A percentile compares a stretch with the other conserved stretches of the same genome.
Conservation (phyloP, 2,113 vertebrate species). For the Triplophysa dalaica region DNA sequence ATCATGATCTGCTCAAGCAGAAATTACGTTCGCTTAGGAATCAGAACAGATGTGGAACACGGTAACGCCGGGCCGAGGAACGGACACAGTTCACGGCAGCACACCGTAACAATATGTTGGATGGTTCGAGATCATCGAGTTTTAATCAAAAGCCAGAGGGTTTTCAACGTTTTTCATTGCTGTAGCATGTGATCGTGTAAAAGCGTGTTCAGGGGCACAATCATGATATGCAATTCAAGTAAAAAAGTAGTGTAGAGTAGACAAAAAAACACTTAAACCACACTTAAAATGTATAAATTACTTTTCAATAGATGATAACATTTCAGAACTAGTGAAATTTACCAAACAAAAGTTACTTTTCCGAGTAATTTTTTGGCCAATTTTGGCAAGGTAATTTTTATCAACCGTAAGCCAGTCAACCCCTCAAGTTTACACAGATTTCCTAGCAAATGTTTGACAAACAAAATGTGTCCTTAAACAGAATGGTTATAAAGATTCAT, state of each 20-base stretch:
- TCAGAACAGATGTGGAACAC: constrained; percentile 42
- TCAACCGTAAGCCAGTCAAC: too few species aligned
- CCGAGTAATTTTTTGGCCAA: too few species aligned
- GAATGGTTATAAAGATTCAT: too few species aligned
- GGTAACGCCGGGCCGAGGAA: background rate
- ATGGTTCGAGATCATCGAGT: constrained; percentile 24
- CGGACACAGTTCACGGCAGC: background rate
- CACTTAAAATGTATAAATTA: background rate
- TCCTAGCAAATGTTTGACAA: too few species aligned
- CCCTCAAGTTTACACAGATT: too few species aligned
- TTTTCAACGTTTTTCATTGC: background rate
- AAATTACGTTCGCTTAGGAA: constrained; percentile 9
- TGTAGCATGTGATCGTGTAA: background rate
- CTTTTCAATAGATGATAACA: background rate
- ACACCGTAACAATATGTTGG: constrained; percentile 22
- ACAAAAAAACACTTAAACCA: background rate
- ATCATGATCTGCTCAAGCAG: constrained; percentile 35
- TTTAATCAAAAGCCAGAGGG: constrained; percentile 10
- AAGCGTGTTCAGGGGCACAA: background rate
- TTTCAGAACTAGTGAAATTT: background rate
- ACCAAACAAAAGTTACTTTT: too few species aligned
- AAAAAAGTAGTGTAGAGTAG: background rate
- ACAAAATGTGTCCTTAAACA: too few species aligned
- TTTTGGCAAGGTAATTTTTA: too few species aligned
- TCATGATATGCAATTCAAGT: background rate